Base-by-base conservation (phyloP, 1,140 invertebrate species). In the Drosophila pruinosa region DNA sequence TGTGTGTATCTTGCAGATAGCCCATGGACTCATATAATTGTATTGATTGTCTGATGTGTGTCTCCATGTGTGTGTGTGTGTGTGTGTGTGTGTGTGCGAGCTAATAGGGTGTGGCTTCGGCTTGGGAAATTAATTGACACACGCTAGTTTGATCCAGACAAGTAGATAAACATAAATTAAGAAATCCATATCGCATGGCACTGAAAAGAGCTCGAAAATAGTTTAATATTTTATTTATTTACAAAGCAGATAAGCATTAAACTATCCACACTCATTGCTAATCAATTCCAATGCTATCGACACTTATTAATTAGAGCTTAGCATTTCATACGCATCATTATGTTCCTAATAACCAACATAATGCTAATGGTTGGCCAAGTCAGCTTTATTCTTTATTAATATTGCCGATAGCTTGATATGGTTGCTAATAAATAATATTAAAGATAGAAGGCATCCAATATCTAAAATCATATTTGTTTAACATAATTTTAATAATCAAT, bases 41-140 rank as follows among this genome's bases (percentile, higher is more conserved):
- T 71, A 64, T 71, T 71, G 52, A 71, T 64, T 64, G 57, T 54
- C 4, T 22, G 24, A n/a, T n/a, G n/a, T n/a, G n/a, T n/a, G n/a
- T n/a, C n/a, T n/a, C n/a, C n/a, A n/a, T 10, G 6, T 52, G 8
- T 52, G 4, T 24, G 22, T 48, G 22, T 54, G 21, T 53, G 48
- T 34, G 26, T 53, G 22, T 58, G 21, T 65, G 36, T 45, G 36
- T 17, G 47, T 63, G 28, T 52, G 17, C 8, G 14, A 34, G 47
- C 8, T 7, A 39, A 64, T 56, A 48, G 67, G 67, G 59, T 64
- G 67, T 64, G 67, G 67, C 31, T 39, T 36, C n/a, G 28, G 24
- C 39, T 63, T 70, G 58, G 48, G 48, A 54, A 70, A 70, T 64
- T 70, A 70, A 70, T 64, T 64, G 41, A 56, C 50, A 70, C 22